phyloP scores from a whole-genome alignment of 1,140 invertebrate genomes.

The Cydia amplana region DNA sequence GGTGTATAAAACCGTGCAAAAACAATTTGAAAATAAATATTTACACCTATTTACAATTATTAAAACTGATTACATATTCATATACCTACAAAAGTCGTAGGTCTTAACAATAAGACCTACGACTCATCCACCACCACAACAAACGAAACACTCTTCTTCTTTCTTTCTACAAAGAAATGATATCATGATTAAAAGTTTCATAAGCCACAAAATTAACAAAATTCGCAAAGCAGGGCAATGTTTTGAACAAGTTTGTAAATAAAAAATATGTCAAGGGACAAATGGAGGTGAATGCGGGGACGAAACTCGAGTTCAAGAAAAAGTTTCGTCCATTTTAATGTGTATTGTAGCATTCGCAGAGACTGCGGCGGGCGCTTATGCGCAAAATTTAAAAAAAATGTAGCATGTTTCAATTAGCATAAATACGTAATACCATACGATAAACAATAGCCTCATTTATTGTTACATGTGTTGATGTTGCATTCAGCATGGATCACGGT shows the following conservation, averaged over 20 bases:
- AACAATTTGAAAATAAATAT: too few species aligned
- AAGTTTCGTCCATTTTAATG: constrained; percentile 44
- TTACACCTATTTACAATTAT: too few species aligned
- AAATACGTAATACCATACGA: constrained; percentile 51
- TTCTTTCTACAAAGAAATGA: background rate
- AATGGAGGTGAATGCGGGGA: constrained; percentile 43
- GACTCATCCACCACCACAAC: too few species aligned
- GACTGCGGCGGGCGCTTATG: background rate
- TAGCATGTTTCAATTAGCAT: constrained; percentile 69
- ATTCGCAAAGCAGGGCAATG: constrained; percentile 49
- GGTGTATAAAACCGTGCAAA: too few species aligned
- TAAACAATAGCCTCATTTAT: too few species aligned
- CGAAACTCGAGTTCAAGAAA: constrained; percentile 42
- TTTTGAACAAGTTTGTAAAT: constrained; percentile 47
- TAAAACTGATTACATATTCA: too few species aligned
- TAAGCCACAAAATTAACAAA: constrained; percentile 57
- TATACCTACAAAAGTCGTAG: too few species aligned
- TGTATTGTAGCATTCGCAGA: constrained; percentile 15
- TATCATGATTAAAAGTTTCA: constrained; percentile 45
- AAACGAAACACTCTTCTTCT: too few species aligned
- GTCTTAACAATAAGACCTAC: too few species aligned
- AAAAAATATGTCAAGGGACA: constrained; percentile 55
- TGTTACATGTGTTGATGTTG: too few species aligned
- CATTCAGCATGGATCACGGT: too few species aligned
- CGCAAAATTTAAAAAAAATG: background rate